Evolutionary conservation across 2,113 vertebrate species (phyloP).

Genomic region (Felis catus): F.catus_Fca126_mat1.0 CM031414.1:135701001-135701500

Average conservation of each 20-base stretch:
- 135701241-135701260: fast-evolving
- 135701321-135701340: fast-evolving
- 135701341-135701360: fast-evolving
- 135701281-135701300: fast-evolving
- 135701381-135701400: neutral
- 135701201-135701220: neutral
- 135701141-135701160: neutral
- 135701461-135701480: fast-evolving
- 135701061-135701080: neutral
- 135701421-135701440: neutral
- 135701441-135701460: fast-evolving
- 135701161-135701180: neutral
- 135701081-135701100: neutral
- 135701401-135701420: fast-evolving
- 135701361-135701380: neutral
- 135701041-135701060: neutral
- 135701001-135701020: neutral
- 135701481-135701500: fast-evolving
- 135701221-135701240: neutral
- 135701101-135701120: neutral
- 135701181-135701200: neutral
- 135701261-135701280: neutral
- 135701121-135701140: neutral
- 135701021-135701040: neutral
- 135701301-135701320: fast-evolving